Evolutionary conservation across 2,113 vertebrate genomes (phyloP).

Genomic region (Chaetura pelagica): DNA sequence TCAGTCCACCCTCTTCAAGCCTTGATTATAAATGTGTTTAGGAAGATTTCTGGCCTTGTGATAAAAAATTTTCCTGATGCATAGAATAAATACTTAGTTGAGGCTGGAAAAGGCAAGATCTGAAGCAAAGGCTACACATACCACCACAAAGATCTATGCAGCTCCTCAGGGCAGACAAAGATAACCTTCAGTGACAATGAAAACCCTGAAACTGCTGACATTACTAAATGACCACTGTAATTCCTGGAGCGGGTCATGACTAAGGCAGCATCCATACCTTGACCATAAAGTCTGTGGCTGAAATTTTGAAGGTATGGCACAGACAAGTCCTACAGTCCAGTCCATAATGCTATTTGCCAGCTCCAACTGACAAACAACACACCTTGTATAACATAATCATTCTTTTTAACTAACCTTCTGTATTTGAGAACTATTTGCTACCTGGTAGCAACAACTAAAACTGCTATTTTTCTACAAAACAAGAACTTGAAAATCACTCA

Average conservation of each 20-base stretch:
- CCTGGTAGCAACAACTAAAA: neutral
- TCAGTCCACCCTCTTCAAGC: neutral
- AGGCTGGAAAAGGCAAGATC: neutral
- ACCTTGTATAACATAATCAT: rapidly evolving
- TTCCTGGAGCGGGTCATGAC: neutral
- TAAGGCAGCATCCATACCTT: neutral
- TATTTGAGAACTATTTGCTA: neutral
- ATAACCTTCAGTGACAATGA: neutral
- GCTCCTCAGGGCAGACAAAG: neutral
- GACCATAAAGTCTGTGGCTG: neutral
- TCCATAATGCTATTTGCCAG: rapidly evolving
- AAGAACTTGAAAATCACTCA: neutral
- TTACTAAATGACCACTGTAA: neutral
- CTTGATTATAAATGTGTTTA: neutral
- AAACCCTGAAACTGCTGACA: neutral
- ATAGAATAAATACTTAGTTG: neutral
- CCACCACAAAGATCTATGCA: neutral
- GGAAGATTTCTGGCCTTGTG: neutral
- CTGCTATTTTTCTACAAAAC: neutral
- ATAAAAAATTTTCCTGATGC: neutral
- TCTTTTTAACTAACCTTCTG: neutral
- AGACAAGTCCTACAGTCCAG: neutral
- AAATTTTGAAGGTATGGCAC: neutral
- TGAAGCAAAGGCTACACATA: neutral
- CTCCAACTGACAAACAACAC: neutral